Percentiles rank a stretch among this genome's conserved stretches.
Evolutionary conservation across 2,888 invertebrate genomes (phyloP).

Genomic region (Willowsia nigromaculata): DNA sequence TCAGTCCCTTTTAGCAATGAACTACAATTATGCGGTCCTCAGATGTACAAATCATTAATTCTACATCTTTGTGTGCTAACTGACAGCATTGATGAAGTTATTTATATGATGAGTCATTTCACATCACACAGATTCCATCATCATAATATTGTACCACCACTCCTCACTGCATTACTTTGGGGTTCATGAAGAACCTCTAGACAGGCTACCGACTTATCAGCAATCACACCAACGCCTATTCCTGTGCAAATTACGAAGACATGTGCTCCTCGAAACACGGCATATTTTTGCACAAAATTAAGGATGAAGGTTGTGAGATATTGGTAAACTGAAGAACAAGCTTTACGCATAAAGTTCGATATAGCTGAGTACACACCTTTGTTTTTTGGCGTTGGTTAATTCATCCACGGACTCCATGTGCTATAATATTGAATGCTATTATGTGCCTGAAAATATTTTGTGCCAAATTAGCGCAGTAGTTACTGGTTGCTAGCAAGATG

Average conservation of each 20-base stretch:
- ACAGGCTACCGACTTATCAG: not conserved
- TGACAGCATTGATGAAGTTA: slow-evolving; percentile 36
- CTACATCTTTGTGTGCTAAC: not conserved
- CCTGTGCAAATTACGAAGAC: not conserved
- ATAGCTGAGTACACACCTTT: slow-evolving; percentile 1
- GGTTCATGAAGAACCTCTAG: not conserved
- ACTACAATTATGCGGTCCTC: not conserved
- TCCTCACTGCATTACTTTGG: not conserved
- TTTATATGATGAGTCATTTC: slow-evolving; percentile 56
- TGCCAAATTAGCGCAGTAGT: slow-evolving; percentile 6
- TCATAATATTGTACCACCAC: not conserved
- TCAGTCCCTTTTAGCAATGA: not conserved
- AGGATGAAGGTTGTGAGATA: not conserved
- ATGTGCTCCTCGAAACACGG: not conserved
- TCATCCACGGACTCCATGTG: slow-evolving; percentile 7
- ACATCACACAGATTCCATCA: not conserved
- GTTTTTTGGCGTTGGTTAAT: slow-evolving; percentile 14
- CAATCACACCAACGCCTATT: slow-evolving; percentile 20
- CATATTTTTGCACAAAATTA: not conserved
- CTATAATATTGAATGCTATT: not conserved
- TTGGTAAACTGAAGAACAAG: not conserved
- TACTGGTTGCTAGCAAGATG: not conserved
- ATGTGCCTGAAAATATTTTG: not conserved
- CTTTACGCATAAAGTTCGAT: not conserved
- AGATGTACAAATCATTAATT: not conserved